A percentile compares a stretch with the other conserved stretches of the same genome.
phyloP scores from a whole-genome alignment of 2,113 vertebrate genomes.

The Sarotherodon lohbergeri region DNA sequence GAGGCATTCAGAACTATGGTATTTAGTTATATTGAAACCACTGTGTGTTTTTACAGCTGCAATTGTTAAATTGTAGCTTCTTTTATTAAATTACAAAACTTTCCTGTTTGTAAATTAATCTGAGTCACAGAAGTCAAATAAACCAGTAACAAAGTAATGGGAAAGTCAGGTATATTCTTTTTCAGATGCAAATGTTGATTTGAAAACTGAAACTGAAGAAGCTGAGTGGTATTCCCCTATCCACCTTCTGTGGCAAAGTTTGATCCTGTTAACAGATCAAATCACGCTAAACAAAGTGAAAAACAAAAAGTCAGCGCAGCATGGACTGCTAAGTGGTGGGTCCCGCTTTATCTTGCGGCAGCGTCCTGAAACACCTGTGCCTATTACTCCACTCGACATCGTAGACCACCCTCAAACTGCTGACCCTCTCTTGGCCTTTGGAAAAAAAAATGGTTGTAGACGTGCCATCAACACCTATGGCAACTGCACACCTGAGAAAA shows the following conservation, averaged over 20 bases:
- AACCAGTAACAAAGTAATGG: neutral
- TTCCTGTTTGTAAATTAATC: neutral
- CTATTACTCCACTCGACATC: neutral
- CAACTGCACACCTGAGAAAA: slow-evolving; percentile 48
- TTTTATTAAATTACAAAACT: neutral
- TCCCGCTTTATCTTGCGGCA: slow-evolving; percentile 21
- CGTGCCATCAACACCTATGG: neutral
- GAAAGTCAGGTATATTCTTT: neutral
- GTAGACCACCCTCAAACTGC: slow-evolving; percentile 50
- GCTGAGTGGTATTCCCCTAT: neutral
- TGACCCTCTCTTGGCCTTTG: slow-evolving; percentile 60
- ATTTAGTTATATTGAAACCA: neutral
- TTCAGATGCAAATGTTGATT: neutral
- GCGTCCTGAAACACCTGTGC: neutral
- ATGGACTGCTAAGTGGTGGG: slow-evolving; percentile 15
- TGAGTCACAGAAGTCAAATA: neutral
- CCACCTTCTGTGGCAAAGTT: neutral
- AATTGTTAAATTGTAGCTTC: neutral
- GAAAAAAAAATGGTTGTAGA: slow-evolving; percentile 3
- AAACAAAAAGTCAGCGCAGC: neutral
- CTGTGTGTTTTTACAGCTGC: neutral
- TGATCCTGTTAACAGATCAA: neutral
- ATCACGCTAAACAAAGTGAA: neutral
- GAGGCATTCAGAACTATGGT: neutral
- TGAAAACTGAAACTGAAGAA: neutral